Conservation (phyloP, 2,888 invertebrate species). For the Drosophila melanosoma region DNA sequence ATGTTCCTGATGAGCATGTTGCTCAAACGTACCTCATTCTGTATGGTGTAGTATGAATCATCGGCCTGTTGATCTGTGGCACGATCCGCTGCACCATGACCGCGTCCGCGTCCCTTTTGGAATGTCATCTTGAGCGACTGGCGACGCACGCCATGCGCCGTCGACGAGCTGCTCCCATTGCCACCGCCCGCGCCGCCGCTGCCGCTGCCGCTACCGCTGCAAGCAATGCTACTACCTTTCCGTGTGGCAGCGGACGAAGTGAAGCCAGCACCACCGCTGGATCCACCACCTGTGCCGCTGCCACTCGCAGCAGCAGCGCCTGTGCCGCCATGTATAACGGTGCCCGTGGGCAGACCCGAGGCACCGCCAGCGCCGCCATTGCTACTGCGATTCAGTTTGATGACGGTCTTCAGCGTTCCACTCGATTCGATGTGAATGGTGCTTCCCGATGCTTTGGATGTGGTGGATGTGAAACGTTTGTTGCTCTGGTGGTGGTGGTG, state of each 20-base stretch:
- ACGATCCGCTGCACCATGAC: constrained; percentile 84
- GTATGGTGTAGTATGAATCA: constrained; percentile 89
- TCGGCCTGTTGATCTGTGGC: constrained; percentile 81
- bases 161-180: constrained; percentile 35
- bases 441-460: constrained; percentile 57
- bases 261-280: background rate
- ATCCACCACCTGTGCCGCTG: background rate
- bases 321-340: constrained; percentile 61
- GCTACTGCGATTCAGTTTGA: constrained; percentile 88
- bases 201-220: constrained; percentile 28
- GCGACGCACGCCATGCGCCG: constrained; percentile 83
- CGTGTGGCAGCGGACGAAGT: background rate
- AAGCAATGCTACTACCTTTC: constrained; percentile 11
- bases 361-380: constrained; percentile 61
- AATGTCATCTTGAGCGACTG: constrained; percentile 92
- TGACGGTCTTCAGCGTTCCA: constrained; percentile 93
- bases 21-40: constrained; percentile 87
- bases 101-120: constrained; percentile 89
- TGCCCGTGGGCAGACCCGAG: constrained; percentile 58
- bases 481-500: constrained; percentile 56
- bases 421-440: constrained; percentile 87
- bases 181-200: constrained; percentile 43
- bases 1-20: background rate
- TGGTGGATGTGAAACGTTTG: constrained; percentile 68
- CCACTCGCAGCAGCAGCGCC: background rate